Percentiles rank a stretch among this genome's conserved stretches.
Evolutionary conservation across 2,888 invertebrate genomes (phyloP).

Genomic region (Clivina fossor): DNA sequence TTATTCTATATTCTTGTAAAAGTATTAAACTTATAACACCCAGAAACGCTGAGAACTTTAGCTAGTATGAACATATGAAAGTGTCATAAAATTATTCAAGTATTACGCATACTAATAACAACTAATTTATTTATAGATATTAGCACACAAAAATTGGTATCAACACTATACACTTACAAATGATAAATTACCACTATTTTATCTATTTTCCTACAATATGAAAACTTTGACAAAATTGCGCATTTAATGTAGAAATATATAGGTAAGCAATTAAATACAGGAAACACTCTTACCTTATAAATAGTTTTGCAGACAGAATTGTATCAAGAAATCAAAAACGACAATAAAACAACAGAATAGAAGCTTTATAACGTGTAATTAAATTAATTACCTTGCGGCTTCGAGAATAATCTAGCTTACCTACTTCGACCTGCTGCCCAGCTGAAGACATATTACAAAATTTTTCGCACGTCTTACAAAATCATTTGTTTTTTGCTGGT

Average conservation of each 20-base stretch:
- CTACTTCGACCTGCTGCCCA: too few relatives aligned
- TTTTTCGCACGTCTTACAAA: neutral
- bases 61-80: too few relatives aligned
- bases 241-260: too few relatives aligned
- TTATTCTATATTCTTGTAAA: too few relatives aligned
- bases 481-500: neutral
- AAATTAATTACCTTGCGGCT: constrained; percentile 2
- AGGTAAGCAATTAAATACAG: constrained; percentile 18
- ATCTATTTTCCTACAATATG: too few relatives aligned
- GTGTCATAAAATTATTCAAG: neutral
- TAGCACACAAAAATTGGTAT: too few relatives aligned
- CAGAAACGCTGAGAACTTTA: too few relatives aligned
- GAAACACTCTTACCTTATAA: constrained; percentile 31
- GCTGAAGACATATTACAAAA: too few relatives aligned
- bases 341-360: constrained; percentile 17
- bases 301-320: constrained; percentile 28
- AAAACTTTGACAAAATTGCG: too few relatives aligned
- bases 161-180: neutral
- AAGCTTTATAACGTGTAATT: constrained; percentile 10
- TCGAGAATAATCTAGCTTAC: too few relatives aligned
- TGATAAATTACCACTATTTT: too few relatives aligned
- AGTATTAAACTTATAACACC: too few relatives aligned
- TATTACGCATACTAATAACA: neutral
- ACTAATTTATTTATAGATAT: neutral
- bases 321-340: constrained; percentile 24